Conservation (phyloP, 1,140 invertebrate genomes). For the Listronotus oregonensis region DNA sequence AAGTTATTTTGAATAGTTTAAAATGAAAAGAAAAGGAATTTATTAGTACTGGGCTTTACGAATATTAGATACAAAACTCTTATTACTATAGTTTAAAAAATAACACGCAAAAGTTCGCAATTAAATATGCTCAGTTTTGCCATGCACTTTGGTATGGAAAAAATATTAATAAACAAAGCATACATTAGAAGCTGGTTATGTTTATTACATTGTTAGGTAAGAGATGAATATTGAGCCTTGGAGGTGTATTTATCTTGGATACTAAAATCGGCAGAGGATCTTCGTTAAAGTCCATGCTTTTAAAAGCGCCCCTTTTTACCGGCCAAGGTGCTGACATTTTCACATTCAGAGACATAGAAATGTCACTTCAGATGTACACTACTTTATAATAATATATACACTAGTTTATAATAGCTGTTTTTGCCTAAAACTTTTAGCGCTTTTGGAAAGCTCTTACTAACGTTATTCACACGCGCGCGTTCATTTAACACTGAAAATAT, state of each 20-base stretch:
- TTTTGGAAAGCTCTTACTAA: not conserved
- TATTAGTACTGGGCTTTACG: too few species aligned
- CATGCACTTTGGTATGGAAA: too few species aligned
- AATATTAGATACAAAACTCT: too few species aligned
- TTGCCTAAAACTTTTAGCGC: not conserved
- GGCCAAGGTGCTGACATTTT: conserved; percentile 67
- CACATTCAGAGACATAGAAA: conserved; percentile 5
- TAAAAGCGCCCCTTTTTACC: conserved; percentile 66
- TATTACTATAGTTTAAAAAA: too few species aligned
- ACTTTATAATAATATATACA: not conserved
- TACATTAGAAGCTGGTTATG: too few species aligned
- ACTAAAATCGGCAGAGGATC: conserved; percentile 46
- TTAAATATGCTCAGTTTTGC: too few species aligned
- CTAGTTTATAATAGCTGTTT: conserved; percentile 1
- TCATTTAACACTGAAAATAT: conserved; percentile 19
- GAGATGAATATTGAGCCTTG: conserved; percentile 37
- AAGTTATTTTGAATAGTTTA: too few species aligned
- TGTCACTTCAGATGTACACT: not conserved
- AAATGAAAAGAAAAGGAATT: too few species aligned
- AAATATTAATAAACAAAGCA: conserved; percentile 6
- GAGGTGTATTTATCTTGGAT: conserved; percentile 30
- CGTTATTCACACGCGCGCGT: not conserved
- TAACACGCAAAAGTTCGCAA: too few species aligned
- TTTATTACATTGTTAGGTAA: conserved; percentile 36
- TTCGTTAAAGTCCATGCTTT: conserved; percentile 57